These are phyloP conservation scores for Megaceryle maxima DNA, from an alignment of 2,113 vertebrate genomes.

Conservation along the genomic window DNA sequence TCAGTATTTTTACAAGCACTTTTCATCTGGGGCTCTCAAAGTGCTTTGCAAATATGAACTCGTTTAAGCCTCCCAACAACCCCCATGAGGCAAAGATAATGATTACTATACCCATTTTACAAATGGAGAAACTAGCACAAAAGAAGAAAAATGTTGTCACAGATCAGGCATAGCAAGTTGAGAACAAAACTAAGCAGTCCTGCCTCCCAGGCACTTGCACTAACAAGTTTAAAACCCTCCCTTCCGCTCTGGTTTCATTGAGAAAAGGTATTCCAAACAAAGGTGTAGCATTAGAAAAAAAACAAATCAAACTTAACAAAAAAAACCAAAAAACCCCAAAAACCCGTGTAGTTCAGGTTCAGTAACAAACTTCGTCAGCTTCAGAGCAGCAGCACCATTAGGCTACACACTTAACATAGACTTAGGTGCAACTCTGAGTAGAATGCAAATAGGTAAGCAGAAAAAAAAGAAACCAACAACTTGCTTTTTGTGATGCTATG, in stretches of 20 bases:
- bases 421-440: neutral
- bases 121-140: slow-evolving; percentile 18
- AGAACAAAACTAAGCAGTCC: neutral
- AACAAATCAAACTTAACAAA: neutral
- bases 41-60: slow-evolving; percentile 49
- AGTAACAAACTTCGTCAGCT: neutral
- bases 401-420: rapidly evolving
- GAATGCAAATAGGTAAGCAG: neutral
- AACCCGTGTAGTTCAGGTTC: neutral
- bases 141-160: slow-evolving; percentile 16
- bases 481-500: neutral
- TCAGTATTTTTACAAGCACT: slow-evolving; percentile 40
- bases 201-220: slow-evolving; percentile 17
- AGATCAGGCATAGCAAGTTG: slow-evolving; percentile 23
- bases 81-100: slow-evolving; percentile 53
- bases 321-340: no score
- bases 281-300: neutral
- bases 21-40: slow-evolving; percentile 49
- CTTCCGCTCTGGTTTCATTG: neutral
- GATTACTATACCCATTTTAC: slow-evolving; percentile 30
- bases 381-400: neutral
- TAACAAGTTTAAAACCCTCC: slow-evolving; percentile 49
- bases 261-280: neutral
- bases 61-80: slow-evolving; percentile 40
- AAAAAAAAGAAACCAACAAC: neutral